phyloP scores from a whole-genome alignment of 2,797 vertebrate species.

The Psittacula derbiana region DNA sequence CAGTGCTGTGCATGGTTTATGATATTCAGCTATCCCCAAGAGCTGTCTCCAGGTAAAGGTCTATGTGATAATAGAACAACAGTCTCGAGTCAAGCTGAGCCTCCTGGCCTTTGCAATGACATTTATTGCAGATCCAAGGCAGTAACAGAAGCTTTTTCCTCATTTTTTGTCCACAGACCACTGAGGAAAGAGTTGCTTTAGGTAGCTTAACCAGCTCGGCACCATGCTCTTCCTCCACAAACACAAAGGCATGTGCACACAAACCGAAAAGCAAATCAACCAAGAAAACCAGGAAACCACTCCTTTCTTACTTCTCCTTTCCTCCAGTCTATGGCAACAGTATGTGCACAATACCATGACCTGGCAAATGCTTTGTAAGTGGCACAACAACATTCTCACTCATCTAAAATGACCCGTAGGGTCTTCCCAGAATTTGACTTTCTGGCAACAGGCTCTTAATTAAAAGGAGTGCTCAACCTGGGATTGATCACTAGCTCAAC shows the following conservation, averaged over 20 bases:
- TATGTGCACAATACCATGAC: neutral
- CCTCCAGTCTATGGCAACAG: neutral
- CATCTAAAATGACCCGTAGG: neutral
- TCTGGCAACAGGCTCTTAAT: neutral
- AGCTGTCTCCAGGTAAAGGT: neutral
- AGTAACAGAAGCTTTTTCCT: neutral
- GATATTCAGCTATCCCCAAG: neutral
- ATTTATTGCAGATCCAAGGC: neutral
- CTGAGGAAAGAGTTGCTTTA: neutral
- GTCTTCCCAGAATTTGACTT: neutral
- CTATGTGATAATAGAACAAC: neutral
- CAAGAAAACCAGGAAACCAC: neutral
- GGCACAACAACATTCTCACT: neutral
- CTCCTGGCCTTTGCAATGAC: neutral
- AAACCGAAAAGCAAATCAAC: neutral
- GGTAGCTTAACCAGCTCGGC: neutral
- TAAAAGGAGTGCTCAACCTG: neutral
- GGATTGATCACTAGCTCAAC: neutral
- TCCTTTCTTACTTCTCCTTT: neutral
- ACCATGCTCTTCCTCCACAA: neutral
- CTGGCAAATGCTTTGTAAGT: neutral
- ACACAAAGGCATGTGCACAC: rapidly evolving
- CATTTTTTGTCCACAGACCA: neutral
- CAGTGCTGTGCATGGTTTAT: neutral
- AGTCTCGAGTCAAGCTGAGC: neutral